These are phyloP conservation scores for Oryzias curvinotus DNA, from an alignment of 2,113 vertebrate species.

Conservation along the genomic window DNA sequence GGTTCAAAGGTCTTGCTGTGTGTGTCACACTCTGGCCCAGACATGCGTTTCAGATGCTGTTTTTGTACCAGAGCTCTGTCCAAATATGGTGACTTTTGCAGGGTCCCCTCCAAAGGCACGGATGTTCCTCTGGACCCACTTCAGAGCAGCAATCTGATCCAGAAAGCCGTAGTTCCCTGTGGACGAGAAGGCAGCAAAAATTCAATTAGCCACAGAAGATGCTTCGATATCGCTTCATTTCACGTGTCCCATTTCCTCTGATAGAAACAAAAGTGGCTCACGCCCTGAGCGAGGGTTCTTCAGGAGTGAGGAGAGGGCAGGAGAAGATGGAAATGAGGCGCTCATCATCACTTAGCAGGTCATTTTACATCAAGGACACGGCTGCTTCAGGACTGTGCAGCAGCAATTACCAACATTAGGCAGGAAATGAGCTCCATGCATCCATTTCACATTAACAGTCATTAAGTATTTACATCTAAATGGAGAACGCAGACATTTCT, in stretches of 20 bases:
- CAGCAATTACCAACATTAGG: constrained; percentile 15
- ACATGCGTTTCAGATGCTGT: background rate
- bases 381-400: constrained; percentile 13
- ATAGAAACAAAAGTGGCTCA: constrained; percentile 24
- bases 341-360: constrained; percentile 18
- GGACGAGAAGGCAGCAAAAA: background rate
- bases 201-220: constrained; percentile 12
- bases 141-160: constrained; percentile 81
- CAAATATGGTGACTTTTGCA: constrained; percentile 77
- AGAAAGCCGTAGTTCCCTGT: constrained; percentile 82
- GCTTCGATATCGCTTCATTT: constrained; percentile 38
- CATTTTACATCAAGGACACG: constrained; percentile 29
- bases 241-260: constrained; percentile 23
- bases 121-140: constrained; percentile 81
- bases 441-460: constrained; percentile 28
- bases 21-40: background rate
- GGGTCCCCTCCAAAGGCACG: constrained; percentile 80
- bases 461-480: constrained; percentile 42
- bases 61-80: constrained; percentile 77
- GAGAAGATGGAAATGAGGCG: too few species aligned
- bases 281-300: constrained; percentile 40
- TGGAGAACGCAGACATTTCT: constrained; percentile 10
- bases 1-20: background rate
- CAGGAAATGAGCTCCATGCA: constrained; percentile 25
- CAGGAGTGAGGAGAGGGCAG: background rate